Evolutionary conservation across 2,888 invertebrate genomes (phyloP).

Genomic region (Zaprionus obscuricornis): DNA sequence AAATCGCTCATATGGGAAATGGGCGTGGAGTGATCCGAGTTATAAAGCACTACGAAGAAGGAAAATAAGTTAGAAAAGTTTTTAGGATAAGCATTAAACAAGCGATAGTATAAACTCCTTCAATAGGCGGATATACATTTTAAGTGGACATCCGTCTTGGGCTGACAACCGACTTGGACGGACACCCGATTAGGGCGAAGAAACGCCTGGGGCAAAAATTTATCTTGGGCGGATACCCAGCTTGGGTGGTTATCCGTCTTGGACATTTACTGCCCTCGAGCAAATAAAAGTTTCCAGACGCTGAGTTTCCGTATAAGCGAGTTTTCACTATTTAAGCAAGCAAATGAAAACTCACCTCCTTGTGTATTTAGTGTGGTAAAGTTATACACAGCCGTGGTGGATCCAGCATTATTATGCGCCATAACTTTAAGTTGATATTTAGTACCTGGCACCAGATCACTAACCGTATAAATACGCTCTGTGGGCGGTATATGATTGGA

Average conservation of each 20-base stretch:
- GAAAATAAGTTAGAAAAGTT: fast-evolving
- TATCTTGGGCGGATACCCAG: too few species aligned
- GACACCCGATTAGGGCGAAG: too few species aligned
- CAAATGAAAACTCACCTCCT: constrained; percentile 86
- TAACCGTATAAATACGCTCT: constrained; percentile 91
- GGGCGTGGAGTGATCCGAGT: constrained; percentile 88
- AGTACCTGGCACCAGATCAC: constrained; percentile 90
- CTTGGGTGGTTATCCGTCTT: too few species aligned
- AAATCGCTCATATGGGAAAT: constrained; percentile 87
- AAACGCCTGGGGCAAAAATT: too few species aligned
- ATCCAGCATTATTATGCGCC: constrained; percentile 94
- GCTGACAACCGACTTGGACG: too few species aligned
- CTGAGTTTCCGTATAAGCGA: too few species aligned
- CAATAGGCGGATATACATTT: too few species aligned
- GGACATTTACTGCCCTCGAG: too few species aligned
- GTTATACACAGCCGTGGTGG: constrained; percentile 92
- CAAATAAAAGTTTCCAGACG: too few species aligned
- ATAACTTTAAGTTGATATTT: constrained; percentile 89
- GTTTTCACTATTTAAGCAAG: too few species aligned
- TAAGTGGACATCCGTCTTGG: too few species aligned
- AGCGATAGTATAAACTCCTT: too few species aligned
- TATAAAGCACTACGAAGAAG: constrained; percentile 83
- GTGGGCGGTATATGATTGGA: constrained; percentile 92
- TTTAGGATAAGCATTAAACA: not conserved
- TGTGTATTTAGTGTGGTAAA: constrained; percentile 91